Conservation (phyloP, 1,140 invertebrate genomes). For the Pseudoatta argentina region DNA sequence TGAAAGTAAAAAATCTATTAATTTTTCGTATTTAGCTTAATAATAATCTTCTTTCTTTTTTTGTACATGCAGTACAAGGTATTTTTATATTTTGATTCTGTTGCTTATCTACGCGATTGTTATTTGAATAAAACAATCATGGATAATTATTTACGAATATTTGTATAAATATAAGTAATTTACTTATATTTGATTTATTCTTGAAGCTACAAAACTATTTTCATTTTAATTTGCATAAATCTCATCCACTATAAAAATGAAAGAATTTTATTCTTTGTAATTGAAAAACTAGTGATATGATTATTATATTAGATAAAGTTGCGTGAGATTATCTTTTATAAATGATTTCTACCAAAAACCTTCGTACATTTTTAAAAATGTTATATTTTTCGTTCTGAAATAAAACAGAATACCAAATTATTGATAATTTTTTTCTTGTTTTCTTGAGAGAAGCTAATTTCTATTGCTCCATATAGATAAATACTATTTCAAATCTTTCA, state of each 20-base stretch:
- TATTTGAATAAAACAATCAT: neutral
- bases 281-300: neutral
- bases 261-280: constrained; percentile 1
- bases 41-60: neutral
- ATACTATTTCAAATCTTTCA: neutral
- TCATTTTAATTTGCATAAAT: no score
- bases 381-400: neutral
- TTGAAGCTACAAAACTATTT: no score
- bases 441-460: neutral
- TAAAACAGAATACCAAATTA: neutral
- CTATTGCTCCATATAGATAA: neutral
- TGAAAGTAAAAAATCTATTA: neutral
- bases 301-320: neutral
- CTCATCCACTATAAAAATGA: neutral
- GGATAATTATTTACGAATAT: constrained; percentile 1
- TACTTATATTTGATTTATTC: no score
- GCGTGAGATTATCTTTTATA: neutral
- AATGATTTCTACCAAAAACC: neutral
- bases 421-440: neutral
- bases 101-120: constrained; percentile 1
- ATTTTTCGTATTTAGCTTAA: neutral
- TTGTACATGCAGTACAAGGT: neutral
- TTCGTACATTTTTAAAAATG: neutral
- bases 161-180: neutral
- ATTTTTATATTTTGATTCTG: constrained; percentile 26